phyloP scores from a whole-genome alignment of 2,888 invertebrate species.

The Amaurobius ferox region DNA sequence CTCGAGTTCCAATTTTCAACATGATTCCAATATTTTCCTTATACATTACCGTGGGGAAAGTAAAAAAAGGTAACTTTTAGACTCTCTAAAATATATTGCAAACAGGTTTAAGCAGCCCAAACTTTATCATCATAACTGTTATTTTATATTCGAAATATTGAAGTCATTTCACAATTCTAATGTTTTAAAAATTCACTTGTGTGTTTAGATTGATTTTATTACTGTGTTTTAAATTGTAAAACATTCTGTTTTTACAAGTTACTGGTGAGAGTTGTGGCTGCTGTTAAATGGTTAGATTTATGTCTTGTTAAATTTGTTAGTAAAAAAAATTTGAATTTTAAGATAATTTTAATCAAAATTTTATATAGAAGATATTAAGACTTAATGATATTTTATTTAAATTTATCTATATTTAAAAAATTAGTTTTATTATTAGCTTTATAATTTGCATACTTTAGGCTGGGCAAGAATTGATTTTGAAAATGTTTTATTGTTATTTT shows the following conservation, averaged over 20 bases:
- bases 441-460: too few relatives aligned
- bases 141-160: constrained; percentile 23
- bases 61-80: too few relatives aligned
- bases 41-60: too few relatives aligned
- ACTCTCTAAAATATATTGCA: too few relatives aligned
- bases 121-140: constrained; percentile 60
- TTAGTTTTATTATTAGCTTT: too few relatives aligned
- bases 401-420: too few relatives aligned
- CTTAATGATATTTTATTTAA: background rate
- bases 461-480: background rate
- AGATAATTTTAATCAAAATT: too few relatives aligned
- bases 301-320: too few relatives aligned
- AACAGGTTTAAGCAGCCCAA: constrained; percentile 10
- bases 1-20: too few relatives aligned
- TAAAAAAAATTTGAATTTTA: too few relatives aligned
- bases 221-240: background rate
- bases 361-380: background rate
- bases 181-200: constrained; percentile 4
- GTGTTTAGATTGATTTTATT: background rate
- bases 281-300: background rate
- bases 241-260: background rate
- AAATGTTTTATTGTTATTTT: background rate
- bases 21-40: too few relatives aligned
- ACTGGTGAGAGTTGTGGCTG: background rate
- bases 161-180: constrained; percentile 24